phyloP scores from a whole-genome alignment of 2,888 invertebrate species.

The Oscheius sp. region DNA sequence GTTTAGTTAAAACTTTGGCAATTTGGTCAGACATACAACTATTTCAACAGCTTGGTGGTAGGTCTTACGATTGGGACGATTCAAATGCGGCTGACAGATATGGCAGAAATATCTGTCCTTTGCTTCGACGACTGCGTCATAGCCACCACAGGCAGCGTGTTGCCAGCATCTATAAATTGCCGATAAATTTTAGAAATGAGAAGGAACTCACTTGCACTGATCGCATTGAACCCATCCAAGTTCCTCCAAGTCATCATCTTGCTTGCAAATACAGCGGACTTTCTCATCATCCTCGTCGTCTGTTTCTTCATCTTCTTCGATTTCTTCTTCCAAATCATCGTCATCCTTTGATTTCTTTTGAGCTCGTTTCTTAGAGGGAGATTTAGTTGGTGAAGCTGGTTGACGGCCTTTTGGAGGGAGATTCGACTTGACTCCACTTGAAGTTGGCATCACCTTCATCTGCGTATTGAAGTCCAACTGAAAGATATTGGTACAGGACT shows the following conservation, averaged over 20 bases:
- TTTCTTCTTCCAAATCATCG: not conserved
- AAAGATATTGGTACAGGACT: not conserved
- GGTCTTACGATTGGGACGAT: no score
- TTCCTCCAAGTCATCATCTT: not conserved
- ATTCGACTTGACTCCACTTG: not conserved
- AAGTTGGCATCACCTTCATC: not conserved
- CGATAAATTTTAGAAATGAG: no score
- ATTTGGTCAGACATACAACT: no score
- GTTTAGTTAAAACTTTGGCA: no score
- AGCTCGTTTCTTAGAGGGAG: not conserved
- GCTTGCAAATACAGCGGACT: conserved; percentile 3
- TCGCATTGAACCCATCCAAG: conserved; percentile 12
- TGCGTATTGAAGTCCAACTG: not conserved
- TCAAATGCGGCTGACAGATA: no score
- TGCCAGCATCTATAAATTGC: conserved; percentile 16
- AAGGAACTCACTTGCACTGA: conserved; percentile 18
- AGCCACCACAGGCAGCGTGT: conserved; percentile 11
- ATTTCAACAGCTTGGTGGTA: no score
- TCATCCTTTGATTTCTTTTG: not conserved
- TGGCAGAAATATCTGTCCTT: conserved; percentile 2
- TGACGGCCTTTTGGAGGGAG: not conserved
- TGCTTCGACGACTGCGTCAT: not conserved
- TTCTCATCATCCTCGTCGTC: not conserved
- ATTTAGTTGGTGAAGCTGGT: not conserved
- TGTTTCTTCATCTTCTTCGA: not conserved